Evolutionary conservation across 2,797 vertebrate species (phyloP), one percentile per base, ranked within the genome.

Genomic region (Macrochelys suwanniensis): DNA sequence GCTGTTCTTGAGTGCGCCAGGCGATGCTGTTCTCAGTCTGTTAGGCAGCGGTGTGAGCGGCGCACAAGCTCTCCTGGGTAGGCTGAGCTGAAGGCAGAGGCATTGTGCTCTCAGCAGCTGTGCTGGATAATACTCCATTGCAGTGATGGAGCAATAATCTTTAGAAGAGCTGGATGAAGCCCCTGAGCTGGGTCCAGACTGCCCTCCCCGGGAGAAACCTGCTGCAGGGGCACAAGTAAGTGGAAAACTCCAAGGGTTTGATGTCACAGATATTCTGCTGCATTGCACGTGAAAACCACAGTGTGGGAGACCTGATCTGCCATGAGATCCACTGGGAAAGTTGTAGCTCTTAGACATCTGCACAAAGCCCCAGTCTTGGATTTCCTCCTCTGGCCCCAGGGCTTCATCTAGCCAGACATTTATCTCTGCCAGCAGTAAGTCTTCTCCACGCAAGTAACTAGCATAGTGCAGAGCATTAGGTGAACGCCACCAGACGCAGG

Each of bases 1-100:
- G 21, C 21, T 42, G 37, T 23, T 71, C 37, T 21, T 11, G 37
- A 37, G n/a, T 10, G 8, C 11, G n/a, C 19, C 68, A 71, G 68
- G 68, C 11, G 21, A 71, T 19, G 65, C n/a, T n/a, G 2, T 37
- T 68, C 11, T 19, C 33, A 3, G 33, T 68, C 17, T 21, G 8
- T 37, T 37, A 68, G n/a, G n/a, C n/a, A 10, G 21, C 5, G 21
- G 65, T 37, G 2, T 3, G n/a, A 21, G 17, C 2, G 4, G 17
- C 2, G 5, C 65, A 68, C n/a, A n/a, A 68, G 65, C n/a, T 21
- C n/a, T 23, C 65, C 19, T 19, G 17, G 65, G 8, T 21, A 37
- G 65, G 16, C n/a, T 19, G n/a, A n/a, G 65, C 9, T 11, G 65
- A 11, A 16, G n/a, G 19, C n/a, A 19, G n/a, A 19, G n/a, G n/a